A percentile compares a stretch with the other conserved stretches of the same genome.
These are phyloP conservation scores for Trichechus manatus DNA, from an alignment of 2,113 vertebrate species.

Conservation along the genomic window DNA sequence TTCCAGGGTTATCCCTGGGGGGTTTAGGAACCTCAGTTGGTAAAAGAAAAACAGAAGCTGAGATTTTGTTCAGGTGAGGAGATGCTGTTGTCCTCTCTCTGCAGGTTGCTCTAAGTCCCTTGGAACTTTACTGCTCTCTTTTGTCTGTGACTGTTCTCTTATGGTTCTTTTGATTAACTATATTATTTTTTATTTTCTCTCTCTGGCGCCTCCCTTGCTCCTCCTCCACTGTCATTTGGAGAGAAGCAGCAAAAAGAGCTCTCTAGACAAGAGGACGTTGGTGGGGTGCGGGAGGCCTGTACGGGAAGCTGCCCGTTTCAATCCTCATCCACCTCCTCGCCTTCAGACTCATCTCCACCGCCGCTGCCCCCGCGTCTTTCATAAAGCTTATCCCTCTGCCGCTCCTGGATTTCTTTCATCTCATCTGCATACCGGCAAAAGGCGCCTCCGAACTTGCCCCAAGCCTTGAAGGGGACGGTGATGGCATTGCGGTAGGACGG, in stretches of 20 bases:
- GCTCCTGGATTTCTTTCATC: constrained; percentile 99
- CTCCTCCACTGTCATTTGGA: constrained; percentile 16
- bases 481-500: constrained; percentile 98
- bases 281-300: not conserved
- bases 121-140: constrained; percentile 71
- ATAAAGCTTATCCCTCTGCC: constrained; percentile 95
- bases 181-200: constrained; percentile 30
- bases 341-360: constrained; percentile 94
- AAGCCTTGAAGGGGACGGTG: constrained; percentile 97
- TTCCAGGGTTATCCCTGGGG: not conserved
- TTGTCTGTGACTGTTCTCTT: constrained; percentile 65
- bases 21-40: not conserved
- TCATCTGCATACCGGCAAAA: constrained; percentile 97
- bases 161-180: constrained; percentile 62
- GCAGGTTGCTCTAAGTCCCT: constrained; percentile 71
- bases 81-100: constrained; percentile 41
- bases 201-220: constrained; percentile 41
- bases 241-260: constrained; percentile 25
- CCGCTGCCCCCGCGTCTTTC: constrained; percentile 88
- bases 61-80: constrained; percentile 45
- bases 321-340: constrained; percentile 96
- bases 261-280: not conserved
- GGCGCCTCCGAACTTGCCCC: constrained; percentile 97
- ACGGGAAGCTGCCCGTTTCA: constrained; percentile 84
- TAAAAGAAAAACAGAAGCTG: constrained; percentile 44